Base-by-base conservation (phyloP, 2,797 vertebrate genomes). In the Hypotaenidia philippensis region DNA sequence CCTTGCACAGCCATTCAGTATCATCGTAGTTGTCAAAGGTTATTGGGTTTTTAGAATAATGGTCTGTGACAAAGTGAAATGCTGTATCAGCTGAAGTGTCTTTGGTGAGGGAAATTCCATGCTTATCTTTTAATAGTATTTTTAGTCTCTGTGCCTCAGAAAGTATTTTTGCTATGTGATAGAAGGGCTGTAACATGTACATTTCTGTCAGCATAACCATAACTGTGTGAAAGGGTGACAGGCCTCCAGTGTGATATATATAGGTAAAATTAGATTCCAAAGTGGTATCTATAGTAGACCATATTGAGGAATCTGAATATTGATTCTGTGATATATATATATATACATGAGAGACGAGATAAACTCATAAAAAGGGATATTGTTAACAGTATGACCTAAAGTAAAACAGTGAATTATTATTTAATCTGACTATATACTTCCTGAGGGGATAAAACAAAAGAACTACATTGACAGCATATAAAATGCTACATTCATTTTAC, bases 161-260 rank as follows among this genome's bases (percentile, higher is more conserved):
- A 98, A 91, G 86, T 97, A 96, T 97, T 95, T 96, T 84, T 96
- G 91, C 81, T 95, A 92, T 91, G 93, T 11, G 13, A 47, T 47
- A 57, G 52, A 71, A 87, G 85, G 44, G 17, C 77, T 94, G 66
- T 81, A 95, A 77, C 19, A 1, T 64, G 70, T 53, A 26, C 84
- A 10, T 85, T 94, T 89, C 92, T 97, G 89, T 97, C 95, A 97
- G 77, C 87, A 69, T 60, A 91, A 56, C 38, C 77, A 61, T 89
- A 89, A 93, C 36, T 66, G 86, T 27, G 47, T 71, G 78, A 88
- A 91, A 93, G 78, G 93, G 53, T 93, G 89, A 81, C 78, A 47
- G 75, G n/a, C 89, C 83, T 96, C 10, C 0, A 95, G 59, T 63
- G 40, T 95, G 91, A 71, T 52, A 55, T n/a, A 22, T 25, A 27